phyloP scores from a whole-genome alignment of 2,888 invertebrate species.

The Silvanus unidentatus region DNA sequence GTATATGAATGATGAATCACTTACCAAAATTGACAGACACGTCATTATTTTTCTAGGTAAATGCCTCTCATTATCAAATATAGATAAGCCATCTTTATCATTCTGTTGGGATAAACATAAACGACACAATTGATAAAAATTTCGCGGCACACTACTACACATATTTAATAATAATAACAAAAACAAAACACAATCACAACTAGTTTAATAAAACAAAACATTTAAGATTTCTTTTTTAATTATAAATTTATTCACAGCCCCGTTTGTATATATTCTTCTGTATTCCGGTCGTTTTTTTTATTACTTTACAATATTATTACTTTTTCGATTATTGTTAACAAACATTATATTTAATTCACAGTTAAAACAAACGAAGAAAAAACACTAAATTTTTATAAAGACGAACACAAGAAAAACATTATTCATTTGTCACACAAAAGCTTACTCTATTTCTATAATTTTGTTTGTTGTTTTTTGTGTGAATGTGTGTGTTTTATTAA shows the following conservation, averaged over 20 bases:
- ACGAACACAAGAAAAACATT: slow-evolving; percentile 8
- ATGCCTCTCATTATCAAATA: slow-evolving; percentile 64
- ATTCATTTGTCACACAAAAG: slow-evolving; percentile 35
- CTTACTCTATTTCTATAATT: too few relatives aligned
- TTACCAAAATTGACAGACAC: slow-evolving; percentile 76
- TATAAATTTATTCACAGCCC: slow-evolving; percentile 40
- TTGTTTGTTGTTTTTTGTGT: background rate
- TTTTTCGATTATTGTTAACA: too few relatives aligned
- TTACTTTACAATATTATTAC: too few relatives aligned
- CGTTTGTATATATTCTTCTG: slow-evolving; percentile 25
- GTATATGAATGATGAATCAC: slow-evolving; percentile 42
- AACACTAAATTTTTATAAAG: too few relatives aligned
- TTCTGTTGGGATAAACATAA: slow-evolving; percentile 73
- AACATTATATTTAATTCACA: too few relatives aligned
- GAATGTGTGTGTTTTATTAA: slow-evolving; percentile 33
- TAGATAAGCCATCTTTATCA: slow-evolving; percentile 51
- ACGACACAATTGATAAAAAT: slow-evolving; percentile 90
- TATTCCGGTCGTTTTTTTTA: background rate
- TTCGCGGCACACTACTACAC: slow-evolving; percentile 80
- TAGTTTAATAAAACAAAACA: slow-evolving; percentile 33
- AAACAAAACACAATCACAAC: background rate
- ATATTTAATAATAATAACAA: slow-evolving; percentile 54
- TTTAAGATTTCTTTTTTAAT: slow-evolving; percentile 40
- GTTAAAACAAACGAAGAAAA: slow-evolving; percentile 13
- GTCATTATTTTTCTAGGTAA: slow-evolving; percentile 62